Base-by-base conservation (phyloP, 1,140 invertebrate genomes). In the Papilio xuthus region DNA sequence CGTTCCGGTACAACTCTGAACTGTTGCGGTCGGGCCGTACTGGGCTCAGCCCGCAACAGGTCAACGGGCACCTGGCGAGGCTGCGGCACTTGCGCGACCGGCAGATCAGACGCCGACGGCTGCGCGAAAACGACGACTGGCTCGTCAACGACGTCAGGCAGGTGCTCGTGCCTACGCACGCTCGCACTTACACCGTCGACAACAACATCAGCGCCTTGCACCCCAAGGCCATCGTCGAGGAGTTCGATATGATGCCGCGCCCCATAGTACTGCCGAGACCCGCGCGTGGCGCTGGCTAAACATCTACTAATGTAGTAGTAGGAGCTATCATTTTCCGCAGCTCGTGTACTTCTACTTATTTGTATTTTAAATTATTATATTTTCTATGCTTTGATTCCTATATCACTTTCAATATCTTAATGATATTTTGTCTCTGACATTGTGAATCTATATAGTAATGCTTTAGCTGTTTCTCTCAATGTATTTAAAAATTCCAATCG, bases 191-290 rank as follows among this genome's bases (percentile, higher is more conserved):
- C 81, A 91, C 90, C 7, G 81, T 93, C 20, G 86, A 94, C 70
- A 94, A 94, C 80, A 92, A 94, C 79, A 89, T 94, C 77, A 94
- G 93, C 80, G 93, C 90, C 1, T 83, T 94, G 0, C 93, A 94
- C 77, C 94, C 93, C 6, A 94, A 94, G 78, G 91, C 89, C 0
- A 94, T 94, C n/a, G 92, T 94, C 0, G 94, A 94, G 79, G 93
- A 94, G 74, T 94, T 94, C 82, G 89, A 93, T 37, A 91, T 92
- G 90, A 81, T 91, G 44, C 90, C 89, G 1, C 75, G 84, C 0
- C 87, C 92, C 0, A 80, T 86, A 10, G 86, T 85, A 0, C 63
- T 89, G 0, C 81, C 85, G 1, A 79, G 86, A 50, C 84, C 85
- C 4, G 84, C 83, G 2, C 85, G 86, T 71, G 86, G 86, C 15